Evolutionary conservation across 2,888 invertebrate genomes (phyloP), one percentile per base, ranked within the genome.

Genomic region (Limulus polyphemus): DNA sequence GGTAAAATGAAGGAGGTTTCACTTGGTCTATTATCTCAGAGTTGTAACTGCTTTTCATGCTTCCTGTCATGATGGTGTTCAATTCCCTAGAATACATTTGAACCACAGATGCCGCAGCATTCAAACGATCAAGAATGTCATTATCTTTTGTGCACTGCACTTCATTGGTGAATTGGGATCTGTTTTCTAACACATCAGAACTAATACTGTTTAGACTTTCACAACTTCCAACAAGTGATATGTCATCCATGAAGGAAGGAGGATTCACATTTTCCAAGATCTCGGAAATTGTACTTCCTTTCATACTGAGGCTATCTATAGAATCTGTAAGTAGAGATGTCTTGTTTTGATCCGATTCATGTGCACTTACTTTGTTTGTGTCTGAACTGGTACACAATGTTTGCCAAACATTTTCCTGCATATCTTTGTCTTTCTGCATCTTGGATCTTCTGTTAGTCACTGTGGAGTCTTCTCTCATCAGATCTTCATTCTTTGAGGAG

Each of bases 211-310:
- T 62, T 48, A 68, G 47, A 62, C 68, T 63, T 56, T 68, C 47
- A 68, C 65, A 59, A 67, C 88, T 0, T 82, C 86, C 5, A 16
- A 65, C 63, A 61, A 64, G 64, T 2, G 67, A 65, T 54, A 54
- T 11, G 49, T 65, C 59, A 55, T 87, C 87, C 77, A 89, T 82
- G 58, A 85, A 81, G 0, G 88, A 88, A 0, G 89, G 89, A 0
- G 89, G 89, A 68, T 83, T 83, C 3, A 88, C 80, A 58, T 84
- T 81, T 69, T 89, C 88, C 62, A 89, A 57, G 12, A 85, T 81
- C 76, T 90, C 90, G 0, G 87, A 89, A 47, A 85, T 85, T 62
- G 90, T 85, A 73, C 90, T 90, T 61, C 90, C 90, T 13, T 87
- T 79, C 84, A 90, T 87, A 68, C 90, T 90, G 65, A 84, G 83